These are phyloP conservation scores for Sylvilagus bachmani DNA, from an alignment of 2,113 vertebrate species.

Conservation along the genomic window DNA sequence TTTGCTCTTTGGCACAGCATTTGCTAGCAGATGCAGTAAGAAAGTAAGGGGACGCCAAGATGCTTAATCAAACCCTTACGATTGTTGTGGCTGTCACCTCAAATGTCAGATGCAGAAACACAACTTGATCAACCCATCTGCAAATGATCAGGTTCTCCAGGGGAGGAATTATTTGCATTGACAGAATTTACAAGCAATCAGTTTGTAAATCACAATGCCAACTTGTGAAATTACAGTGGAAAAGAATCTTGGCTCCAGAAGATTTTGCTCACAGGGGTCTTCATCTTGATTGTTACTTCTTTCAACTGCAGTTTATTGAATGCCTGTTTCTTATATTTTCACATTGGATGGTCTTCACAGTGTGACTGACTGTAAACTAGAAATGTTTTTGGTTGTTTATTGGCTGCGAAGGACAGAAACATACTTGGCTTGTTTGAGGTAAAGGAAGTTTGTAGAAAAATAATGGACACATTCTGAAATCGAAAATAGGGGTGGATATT, in stretches of 20 bases:
- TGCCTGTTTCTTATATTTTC: constrained; percentile 7
- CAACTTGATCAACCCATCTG: constrained; percentile 41
- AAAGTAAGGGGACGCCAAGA: constrained; percentile 10
- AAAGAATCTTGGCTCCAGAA: background rate
- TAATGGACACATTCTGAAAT: background rate
- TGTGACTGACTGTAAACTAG: background rate
- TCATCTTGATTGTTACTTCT: background rate
- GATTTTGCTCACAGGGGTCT: background rate
- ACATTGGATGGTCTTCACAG: background rate
- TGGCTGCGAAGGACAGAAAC: background rate
- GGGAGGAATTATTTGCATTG: constrained; percentile 12
- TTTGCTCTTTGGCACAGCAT: constrained; percentile 41
- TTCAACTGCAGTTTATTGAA: background rate
- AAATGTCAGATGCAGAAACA: constrained; percentile 57
- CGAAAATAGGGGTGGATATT: background rate
- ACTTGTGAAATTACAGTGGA: background rate
- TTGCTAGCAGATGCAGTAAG: constrained; percentile 47
- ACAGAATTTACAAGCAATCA: background rate
- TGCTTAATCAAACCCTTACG: constrained; percentile 21
- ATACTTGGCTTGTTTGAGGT: background rate
- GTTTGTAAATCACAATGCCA: background rate
- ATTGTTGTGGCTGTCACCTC: constrained; percentile 64
- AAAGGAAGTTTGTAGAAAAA: background rate
- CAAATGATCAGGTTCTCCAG: constrained; percentile 7
- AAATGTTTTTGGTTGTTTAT: background rate